Evolutionary conservation across 2,797 vertebrate genomes (phyloP).

Genomic region (Streptopelia turtur): DNA sequence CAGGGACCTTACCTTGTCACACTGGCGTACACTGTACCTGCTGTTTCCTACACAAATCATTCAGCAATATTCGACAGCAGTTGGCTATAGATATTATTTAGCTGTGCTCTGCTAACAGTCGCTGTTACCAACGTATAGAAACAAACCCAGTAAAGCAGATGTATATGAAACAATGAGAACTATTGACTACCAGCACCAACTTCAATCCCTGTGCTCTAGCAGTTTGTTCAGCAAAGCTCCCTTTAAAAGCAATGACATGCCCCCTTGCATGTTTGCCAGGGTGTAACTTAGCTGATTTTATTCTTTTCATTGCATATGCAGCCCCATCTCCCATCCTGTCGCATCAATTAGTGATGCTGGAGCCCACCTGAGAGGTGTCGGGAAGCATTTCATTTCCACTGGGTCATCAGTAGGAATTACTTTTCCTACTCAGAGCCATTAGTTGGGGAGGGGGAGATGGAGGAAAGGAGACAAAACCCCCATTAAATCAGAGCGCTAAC

Average conservation of each 20-base stretch:
- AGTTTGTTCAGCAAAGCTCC: not conserved
- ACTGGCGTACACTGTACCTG: rapidly evolving
- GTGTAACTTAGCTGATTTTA: not conserved
- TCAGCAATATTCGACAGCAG: rapidly evolving
- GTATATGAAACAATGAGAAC: rapidly evolving
- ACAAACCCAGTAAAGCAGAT: not conserved
- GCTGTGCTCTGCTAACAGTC: not conserved
- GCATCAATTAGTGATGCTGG: not conserved
- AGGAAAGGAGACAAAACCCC: not conserved
- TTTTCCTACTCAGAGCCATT: slow-evolving; percentile 42
- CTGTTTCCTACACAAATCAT: not conserved
- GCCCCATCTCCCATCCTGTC: not conserved
- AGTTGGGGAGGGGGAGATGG: slow-evolving; percentile 11
- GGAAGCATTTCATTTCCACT: slow-evolving; percentile 14
- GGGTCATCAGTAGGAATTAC: not conserved
- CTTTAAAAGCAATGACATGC: not conserved
- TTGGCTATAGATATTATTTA: no score
- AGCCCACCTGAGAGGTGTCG: not conserved
- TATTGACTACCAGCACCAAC: not conserved
- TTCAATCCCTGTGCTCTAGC: not conserved
- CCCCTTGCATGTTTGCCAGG: not conserved
- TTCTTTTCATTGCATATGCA: not conserved
- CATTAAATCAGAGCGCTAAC: not conserved
- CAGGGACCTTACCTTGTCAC: not conserved
- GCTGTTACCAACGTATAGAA: rapidly evolving